A percentile compares a stretch with the other conserved stretches of the same genome.
These are phyloP conservation scores for Diabrotica virgifera DNA, from an alignment of 1,140 invertebrate genomes.

Conservation along the genomic window DNA sequence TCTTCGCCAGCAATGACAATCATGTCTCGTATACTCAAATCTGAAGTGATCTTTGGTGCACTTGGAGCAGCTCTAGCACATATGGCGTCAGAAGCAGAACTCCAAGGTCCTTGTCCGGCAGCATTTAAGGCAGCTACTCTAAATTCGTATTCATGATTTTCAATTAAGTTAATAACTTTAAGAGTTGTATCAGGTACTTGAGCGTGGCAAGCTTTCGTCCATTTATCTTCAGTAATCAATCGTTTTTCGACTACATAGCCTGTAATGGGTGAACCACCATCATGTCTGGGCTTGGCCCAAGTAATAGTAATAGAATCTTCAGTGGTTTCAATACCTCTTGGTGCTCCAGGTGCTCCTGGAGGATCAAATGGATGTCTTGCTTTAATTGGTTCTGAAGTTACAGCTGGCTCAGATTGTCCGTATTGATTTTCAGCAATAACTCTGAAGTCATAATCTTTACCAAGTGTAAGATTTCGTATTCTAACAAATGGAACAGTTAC, in stretches of 20 bases:
- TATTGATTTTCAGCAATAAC: slow-evolving; percentile 98
- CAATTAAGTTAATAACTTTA: slow-evolving; percentile 83
- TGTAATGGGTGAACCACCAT: slow-evolving; percentile 88
- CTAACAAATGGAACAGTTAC: slow-evolving; percentile 83
- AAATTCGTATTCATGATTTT: slow-evolving; percentile 97
- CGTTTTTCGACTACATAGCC: slow-evolving; percentile 93
- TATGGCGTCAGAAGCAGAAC: slow-evolving; percentile 87
- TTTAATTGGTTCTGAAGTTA: slow-evolving; percentile 81
- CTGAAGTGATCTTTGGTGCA: slow-evolving; percentile 89
- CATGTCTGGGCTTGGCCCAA: slow-evolving; percentile 91
- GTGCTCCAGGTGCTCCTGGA: slow-evolving; percentile 85
- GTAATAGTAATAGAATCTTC: slow-evolving; percentile 92
- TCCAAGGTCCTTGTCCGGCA: slow-evolving; percentile 90
- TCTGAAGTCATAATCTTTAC: slow-evolving; percentile 93
- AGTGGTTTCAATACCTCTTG: slow-evolving; percentile 79
- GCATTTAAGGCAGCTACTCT: slow-evolving; percentile 94
- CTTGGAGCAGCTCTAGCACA: slow-evolving; percentile 81
- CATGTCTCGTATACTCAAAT: slow-evolving; percentile 90
- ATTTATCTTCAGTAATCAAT: slow-evolving; percentile 82
- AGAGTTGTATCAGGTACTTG: slow-evolving; percentile 76
- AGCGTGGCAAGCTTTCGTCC: slow-evolving; percentile 84
- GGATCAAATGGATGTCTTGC: slow-evolving; percentile 95
- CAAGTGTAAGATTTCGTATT: slow-evolving; percentile 87
- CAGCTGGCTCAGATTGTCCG: slow-evolving; percentile 88
- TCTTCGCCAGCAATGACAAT: slow-evolving; percentile 93